phyloP scores from a whole-genome alignment of 2,797 vertebrate species.

The Perodicticus potto region DNA sequence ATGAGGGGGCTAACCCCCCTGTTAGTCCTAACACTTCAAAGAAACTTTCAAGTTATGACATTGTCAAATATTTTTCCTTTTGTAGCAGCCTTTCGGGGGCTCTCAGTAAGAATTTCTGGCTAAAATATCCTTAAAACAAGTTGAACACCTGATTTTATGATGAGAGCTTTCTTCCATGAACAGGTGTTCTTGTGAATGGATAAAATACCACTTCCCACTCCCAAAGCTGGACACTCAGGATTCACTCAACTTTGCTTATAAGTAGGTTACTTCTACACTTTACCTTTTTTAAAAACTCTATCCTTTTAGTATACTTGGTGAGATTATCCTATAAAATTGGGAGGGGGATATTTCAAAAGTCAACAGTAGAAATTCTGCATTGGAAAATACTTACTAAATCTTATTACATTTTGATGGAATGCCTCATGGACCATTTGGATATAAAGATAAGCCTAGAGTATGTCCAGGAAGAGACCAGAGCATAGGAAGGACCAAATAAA shows the following conservation, averaged over 20 bases:
- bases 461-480: neutral
- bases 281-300: neutral
- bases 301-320: neutral
- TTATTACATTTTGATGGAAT: neutral
- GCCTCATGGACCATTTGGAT: neutral
- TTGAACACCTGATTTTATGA: neutral
- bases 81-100: neutral
- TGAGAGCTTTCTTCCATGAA: neutral
- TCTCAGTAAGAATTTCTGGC: neutral
- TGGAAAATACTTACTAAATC: neutral
- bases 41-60: neutral
- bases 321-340: neutral
- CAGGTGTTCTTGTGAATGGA: neutral
- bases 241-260: neutral
- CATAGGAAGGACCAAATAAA: neutral
- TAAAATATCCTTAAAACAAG: slow-evolving; percentile 21
- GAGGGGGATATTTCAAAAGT: neutral
- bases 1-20: neutral
- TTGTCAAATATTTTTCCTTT: slow-evolving; percentile 5
- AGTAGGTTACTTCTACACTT: neutral
- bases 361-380: neutral
- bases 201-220: neutral
- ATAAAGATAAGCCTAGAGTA: neutral
- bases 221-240: neutral
- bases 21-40: neutral